Evolutionary conservation across 2,797 vertebrate species (phyloP), one percentile per base, ranked within the genome.

Genomic region (Odontamblyopus lacepedii): DNA sequence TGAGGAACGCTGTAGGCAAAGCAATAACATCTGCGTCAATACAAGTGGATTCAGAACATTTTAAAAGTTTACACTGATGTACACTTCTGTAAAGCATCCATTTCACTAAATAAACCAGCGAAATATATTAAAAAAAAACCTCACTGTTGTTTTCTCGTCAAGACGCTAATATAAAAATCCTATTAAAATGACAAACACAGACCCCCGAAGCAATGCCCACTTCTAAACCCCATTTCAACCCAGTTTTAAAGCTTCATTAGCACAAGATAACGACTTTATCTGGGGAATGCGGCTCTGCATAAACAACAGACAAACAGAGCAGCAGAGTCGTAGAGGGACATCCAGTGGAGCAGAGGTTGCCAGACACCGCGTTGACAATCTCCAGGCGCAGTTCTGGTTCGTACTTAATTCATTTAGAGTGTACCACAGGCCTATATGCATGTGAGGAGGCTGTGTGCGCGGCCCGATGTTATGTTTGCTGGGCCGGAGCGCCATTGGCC

Each of bases 321-420:
- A 50, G 79, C 63, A 64, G 57, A 75, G 76, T 79, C 6, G 8
- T 51, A 73, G 61, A 83, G 38, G 77, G 78, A 78, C 72, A 77
- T 74, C 29, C 79, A 80, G 74, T 74, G 69, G 66, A 73, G 65
- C 76, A 66, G 80, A 71, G 77, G 77, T 72, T 77, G 86, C 78
- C 91, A 90, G 89, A 90, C 87, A 86, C 79, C 80, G 67, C 82
- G 11, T 26, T 89, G 91, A 92, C 62, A 19, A 85, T 84, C 78
- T 89, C 91, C 91, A 92, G 91, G 87, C 86, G 1, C 48, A 78
- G 81, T 69, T 89, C 89, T 92, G 88, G 78, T 76, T 78, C 75
- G 35, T 55, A 6, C 71, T 78, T 90, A 90, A 92, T 90, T 80
- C 68, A 88, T 75, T 91, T 91, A 90, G 75, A 63, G 71, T 85